Percentiles rank a stretch among this genome's conserved stretches.
phyloP scores from a whole-genome alignment of 2,888 invertebrate species.

The Watsonalla cultraria region DNA sequence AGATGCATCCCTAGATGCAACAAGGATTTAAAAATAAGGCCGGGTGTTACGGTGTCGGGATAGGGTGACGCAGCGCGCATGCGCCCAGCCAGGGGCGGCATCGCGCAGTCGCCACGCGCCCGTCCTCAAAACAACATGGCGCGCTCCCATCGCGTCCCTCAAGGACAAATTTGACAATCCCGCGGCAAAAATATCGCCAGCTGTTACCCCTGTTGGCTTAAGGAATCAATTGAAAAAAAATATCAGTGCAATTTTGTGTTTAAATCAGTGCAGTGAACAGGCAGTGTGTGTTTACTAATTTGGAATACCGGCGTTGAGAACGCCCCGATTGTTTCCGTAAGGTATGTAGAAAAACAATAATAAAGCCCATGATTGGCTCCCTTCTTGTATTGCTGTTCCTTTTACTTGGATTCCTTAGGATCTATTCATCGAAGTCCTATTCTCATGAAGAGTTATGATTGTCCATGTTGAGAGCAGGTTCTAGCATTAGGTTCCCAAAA shows the following conservation, averaged over 20 bases:
- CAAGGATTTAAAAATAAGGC: slow-evolving; percentile 24
- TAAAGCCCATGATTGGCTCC: slow-evolving; percentile 18
- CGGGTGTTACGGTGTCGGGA: slow-evolving; percentile 31
- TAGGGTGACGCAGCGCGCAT: slow-evolving; percentile 67
- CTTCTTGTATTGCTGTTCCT: background rate
- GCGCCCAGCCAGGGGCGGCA: slow-evolving; percentile 56
- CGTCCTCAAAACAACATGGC: slow-evolving; percentile 68
- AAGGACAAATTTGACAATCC: slow-evolving; percentile 67
- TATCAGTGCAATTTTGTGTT: slow-evolving; percentile 29
- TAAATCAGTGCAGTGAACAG: slow-evolving; percentile 34
- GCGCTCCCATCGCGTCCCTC: slow-evolving; percentile 44
- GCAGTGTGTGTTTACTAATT: slow-evolving; percentile 46
- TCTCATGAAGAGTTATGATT: too few species aligned
- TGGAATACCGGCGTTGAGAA: slow-evolving; percentile 48
- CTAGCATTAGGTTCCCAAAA: too few species aligned
- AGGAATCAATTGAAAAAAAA: slow-evolving; percentile 22
- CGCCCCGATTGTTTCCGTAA: slow-evolving; percentile 50
- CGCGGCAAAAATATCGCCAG: slow-evolving; percentile 43
- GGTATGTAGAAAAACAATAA: slow-evolving; percentile 55
- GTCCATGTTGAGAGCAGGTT: too few species aligned
- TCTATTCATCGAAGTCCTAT: background rate
- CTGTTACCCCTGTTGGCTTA: slow-evolving; percentile 14
- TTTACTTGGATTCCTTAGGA: background rate
- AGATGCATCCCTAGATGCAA: slow-evolving; percentile 3
- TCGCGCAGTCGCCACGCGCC: slow-evolving; percentile 75